A percentile compares a stretch with the other conserved stretches of the same genome.
These are phyloP conservation scores for Lutraria rhynchaena DNA, from an alignment of 1,140 invertebrate species.

Conservation along the genomic window DNA sequence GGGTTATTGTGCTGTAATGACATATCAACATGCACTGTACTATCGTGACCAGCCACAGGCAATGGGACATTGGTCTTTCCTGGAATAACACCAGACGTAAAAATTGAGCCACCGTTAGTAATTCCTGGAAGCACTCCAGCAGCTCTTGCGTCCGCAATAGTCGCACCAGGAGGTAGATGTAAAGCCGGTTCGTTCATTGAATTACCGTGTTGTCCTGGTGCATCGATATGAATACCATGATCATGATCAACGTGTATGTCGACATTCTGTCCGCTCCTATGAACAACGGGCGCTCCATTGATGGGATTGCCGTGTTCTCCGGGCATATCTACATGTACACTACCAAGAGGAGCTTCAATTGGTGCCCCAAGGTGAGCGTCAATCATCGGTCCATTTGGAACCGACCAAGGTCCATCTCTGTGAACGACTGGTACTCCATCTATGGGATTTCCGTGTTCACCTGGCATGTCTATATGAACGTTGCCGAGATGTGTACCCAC, in stretches of 20 bases:
- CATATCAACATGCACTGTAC: not conserved
- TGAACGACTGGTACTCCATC: not conserved
- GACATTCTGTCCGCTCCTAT: not conserved
- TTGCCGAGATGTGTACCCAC: too few species aligned
- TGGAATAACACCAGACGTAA: too few species aligned
- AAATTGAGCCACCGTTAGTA: too few species aligned
- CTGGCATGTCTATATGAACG: constrained; percentile 12
- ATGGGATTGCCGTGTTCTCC: not conserved
- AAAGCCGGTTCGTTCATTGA: constrained; percentile 4
- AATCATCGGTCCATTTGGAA: not conserved
- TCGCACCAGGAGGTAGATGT: constrained; percentile 27
- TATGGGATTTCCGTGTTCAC: not conserved
- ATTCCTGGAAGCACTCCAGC: too few species aligned
- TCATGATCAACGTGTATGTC: not conserved
- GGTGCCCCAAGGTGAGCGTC: too few species aligned
- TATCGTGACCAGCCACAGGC: too few species aligned
- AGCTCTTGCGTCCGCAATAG: constrained; percentile 1
- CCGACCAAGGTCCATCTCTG: not conserved
- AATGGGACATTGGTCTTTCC: too few species aligned
- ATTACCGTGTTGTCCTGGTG: constrained; percentile 18
- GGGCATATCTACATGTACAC: too few species aligned
- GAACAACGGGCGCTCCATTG: not conserved
- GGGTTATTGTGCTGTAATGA: too few species aligned
- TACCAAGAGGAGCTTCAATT: too few species aligned
- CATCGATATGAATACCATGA: constrained; percentile 28